Conservation (phyloP, 2,113 vertebrate species). For the Raphicerus campestris region DNA sequence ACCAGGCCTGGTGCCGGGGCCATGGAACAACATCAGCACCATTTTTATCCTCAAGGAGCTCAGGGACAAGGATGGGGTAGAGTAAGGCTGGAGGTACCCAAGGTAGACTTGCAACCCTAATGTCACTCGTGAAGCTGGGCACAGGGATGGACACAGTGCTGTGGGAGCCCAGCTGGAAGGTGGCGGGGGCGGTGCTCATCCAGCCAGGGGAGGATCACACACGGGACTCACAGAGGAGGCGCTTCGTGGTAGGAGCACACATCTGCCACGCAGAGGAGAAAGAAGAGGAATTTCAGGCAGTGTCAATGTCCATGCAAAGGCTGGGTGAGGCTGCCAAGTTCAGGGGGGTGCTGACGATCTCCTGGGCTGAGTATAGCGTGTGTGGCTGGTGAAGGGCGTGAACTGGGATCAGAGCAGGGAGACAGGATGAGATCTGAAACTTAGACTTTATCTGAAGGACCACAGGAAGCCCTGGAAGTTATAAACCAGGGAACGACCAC, state of each 20-base stretch:
- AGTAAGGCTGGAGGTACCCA: not conserved
- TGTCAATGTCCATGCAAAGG: not conserved
- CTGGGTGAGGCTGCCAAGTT: not conserved
- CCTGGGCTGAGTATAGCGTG: not conserved
- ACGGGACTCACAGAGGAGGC: not conserved
- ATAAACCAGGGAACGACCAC: not conserved
- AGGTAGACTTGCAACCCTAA: not conserved
- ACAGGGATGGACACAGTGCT: not conserved
- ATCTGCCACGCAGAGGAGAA: not conserved
- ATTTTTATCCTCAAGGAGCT: not conserved
- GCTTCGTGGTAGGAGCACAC: accelerated
- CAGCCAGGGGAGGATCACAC: too few relatives aligned
- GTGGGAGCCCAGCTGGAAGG: not conserved
- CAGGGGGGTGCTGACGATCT: accelerated
- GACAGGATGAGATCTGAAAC: not conserved
- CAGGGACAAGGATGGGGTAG: not conserved
- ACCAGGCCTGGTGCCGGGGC: not conserved
- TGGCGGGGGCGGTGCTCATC: not conserved
- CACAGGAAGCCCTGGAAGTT: not conserved
- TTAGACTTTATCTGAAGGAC: not conserved
- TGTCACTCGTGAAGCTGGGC: not conserved
- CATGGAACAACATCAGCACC: not conserved
- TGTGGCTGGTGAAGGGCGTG: too few relatives aligned
- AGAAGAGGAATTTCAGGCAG: not conserved
- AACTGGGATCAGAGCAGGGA: accelerated